Evolutionary conservation across 1,140 invertebrate genomes (phyloP).

Genomic region (Caenorhabditis briggsae): DNA sequence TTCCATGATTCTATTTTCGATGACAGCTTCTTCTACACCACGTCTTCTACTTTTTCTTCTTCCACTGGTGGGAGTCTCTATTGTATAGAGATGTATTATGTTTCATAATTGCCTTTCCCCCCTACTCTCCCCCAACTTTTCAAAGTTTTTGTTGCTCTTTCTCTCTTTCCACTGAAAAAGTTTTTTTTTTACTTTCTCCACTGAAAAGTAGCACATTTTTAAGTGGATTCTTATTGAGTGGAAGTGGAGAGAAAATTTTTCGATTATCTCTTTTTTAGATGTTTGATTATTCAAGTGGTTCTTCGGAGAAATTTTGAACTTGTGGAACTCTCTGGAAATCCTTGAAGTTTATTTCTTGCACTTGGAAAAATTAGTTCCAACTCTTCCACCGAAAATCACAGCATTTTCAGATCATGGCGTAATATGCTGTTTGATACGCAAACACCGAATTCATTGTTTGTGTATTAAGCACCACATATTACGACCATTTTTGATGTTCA

Average conservation of each 20-base stretch:
- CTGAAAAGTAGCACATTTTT: too few species aligned
- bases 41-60: not conserved
- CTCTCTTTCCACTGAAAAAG: not conserved
- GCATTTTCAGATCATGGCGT: not conserved
- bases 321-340: too few species aligned
- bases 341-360: not conserved
- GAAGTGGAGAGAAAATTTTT: not conserved
- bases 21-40: slow-evolving; percentile 22
- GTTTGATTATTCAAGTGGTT: slow-evolving; percentile 27
- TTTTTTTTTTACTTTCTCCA: not conserved
- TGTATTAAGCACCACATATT: not conserved
- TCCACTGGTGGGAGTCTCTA: not conserved
- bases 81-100: slow-evolving; percentile 51
- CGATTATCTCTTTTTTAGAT: not conserved
- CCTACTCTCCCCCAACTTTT: not conserved
- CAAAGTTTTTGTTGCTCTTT: not conserved
- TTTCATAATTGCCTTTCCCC: slow-evolving; percentile 38
- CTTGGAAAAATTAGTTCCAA: too few species aligned
- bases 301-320: not conserved
- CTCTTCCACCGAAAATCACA: too few species aligned
- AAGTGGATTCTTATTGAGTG: too few species aligned
- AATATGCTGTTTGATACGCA: too few species aligned
- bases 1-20: slow-evolving; percentile 48
- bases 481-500: not conserved
- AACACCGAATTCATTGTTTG: not conserved